A percentile compares a stretch with the other conserved stretches of the same genome.
phyloP scores from a whole-genome alignment of 2,797 vertebrate species.

The Hylomyscus alleni region DNA sequence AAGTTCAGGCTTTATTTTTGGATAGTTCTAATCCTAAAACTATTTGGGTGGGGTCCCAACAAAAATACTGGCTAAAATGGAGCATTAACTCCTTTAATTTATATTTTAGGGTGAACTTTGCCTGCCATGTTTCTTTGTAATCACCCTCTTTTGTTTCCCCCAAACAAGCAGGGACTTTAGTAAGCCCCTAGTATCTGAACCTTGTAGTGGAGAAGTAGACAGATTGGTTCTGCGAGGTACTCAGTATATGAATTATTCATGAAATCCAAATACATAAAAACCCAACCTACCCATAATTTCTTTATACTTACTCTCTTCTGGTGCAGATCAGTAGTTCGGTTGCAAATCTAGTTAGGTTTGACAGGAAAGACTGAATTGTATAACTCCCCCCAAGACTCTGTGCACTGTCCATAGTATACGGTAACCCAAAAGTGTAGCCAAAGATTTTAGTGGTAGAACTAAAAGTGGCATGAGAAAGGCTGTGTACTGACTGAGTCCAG shows the following conservation, averaged over 20 bases:
- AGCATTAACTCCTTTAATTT: not conserved
- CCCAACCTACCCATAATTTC: not conserved
- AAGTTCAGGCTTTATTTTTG: not conserved
- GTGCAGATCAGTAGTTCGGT: not conserved
- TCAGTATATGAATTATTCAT: not conserved
- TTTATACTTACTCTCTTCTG: not conserved
- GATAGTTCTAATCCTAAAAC: not conserved
- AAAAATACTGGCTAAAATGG: not conserved
- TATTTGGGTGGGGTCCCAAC: not conserved
- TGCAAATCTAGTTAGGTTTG: not conserved
- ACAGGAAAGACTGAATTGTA: not conserved
- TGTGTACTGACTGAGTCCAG: not conserved
- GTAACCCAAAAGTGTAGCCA: not conserved
- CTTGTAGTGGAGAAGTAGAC: not conserved
- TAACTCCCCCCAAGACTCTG: not conserved
- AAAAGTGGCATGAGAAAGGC: not conserved
- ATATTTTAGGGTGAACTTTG: not conserved
- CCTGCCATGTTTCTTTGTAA: not conserved
- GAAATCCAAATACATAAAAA: not conserved
- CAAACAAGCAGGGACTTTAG: not conserved
- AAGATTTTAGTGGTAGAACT: not conserved
- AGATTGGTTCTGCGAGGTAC: not conserved
- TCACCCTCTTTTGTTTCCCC: not conserved
- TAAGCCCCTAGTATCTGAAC: not conserved
- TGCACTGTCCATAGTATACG: not conserved